A percentile compares a stretch with the other conserved stretches of the same genome.
Conservation (phyloP, 1,140 invertebrate genomes). For the Cyphomyrmex costatus region DNA sequence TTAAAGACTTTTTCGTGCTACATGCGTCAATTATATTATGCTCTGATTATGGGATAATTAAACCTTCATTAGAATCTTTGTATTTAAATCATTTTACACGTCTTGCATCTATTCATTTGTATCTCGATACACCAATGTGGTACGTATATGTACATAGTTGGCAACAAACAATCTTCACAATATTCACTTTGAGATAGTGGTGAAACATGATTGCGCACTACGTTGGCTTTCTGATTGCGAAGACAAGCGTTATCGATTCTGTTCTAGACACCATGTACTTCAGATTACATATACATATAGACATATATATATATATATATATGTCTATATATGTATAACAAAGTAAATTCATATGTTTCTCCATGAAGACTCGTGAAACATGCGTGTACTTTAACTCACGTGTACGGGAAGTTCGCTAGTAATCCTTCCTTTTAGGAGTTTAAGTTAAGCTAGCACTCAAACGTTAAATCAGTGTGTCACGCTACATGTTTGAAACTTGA, state of each 20-base stretch:
- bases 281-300: background rate
- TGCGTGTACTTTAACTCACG: background rate
- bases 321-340: background rate
- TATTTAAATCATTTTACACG: background rate
- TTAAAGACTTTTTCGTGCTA: no score
- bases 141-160: background rate
- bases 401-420: background rate
- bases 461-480: conserved; percentile 10
- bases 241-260: conserved; percentile 52
- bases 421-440: conserved; percentile 28
- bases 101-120: background rate
- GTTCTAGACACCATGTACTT: conserved; percentile 6
- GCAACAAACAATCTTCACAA: background rate
- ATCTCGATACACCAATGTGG: background rate
- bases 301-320: conserved; percentile 5
- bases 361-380: conserved; percentile 16
- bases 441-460: conserved; percentile 8
- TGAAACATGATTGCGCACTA: conserved; percentile 1
- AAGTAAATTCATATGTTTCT: conserved; percentile 34
- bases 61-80: background rate
- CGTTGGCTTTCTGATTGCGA: conserved; percentile 34
- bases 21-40: no score
- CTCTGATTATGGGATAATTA: background rate
- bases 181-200: conserved; percentile 14
- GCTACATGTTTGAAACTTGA: conserved; percentile 8